Evolutionary conservation across 2,113 vertebrate species (phyloP).

Genomic region (Hemicordylus capensis): DNA sequence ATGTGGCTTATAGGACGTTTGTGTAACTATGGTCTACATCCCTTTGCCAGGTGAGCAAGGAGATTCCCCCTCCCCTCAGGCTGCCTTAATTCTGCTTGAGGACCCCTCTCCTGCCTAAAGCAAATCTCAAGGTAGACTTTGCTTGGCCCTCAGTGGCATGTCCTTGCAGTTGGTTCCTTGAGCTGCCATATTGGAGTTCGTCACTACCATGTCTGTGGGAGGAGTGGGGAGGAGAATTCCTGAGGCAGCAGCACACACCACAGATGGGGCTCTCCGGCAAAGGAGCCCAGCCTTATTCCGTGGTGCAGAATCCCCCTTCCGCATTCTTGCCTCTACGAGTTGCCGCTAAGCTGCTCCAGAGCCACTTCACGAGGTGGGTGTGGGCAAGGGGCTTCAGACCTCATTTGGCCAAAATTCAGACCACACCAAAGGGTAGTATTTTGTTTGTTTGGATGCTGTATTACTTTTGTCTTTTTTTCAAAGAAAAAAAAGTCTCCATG

Average conservation of each 20-base stretch:
- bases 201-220: not conserved
- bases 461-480: not conserved
- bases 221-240: not conserved
- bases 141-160: not conserved
- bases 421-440: conserved; percentile 39
- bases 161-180: not conserved
- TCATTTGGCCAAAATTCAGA: conserved; percentile 33
- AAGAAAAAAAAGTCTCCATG: not conserved
- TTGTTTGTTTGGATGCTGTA: not conserved
- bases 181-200: not conserved
- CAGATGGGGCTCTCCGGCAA: not conserved
- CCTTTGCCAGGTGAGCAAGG: not conserved
- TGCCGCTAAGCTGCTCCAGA: not conserved
- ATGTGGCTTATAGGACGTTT: not conserved
- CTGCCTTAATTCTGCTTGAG: conserved; percentile 25
- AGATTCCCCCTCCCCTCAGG: not conserved
- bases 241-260: not conserved
- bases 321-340: not conserved
- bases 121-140: not conserved
- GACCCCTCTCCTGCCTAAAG: not conserved
- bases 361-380: not conserved
- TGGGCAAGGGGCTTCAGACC: not conserved
- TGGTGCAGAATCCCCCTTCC: not conserved
- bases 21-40: too few relatives aligned
- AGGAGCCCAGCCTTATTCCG: conserved; percentile 19